phyloP scores from a whole-genome alignment of 2,113 vertebrate genomes.

The Alethe diademata region DNA sequence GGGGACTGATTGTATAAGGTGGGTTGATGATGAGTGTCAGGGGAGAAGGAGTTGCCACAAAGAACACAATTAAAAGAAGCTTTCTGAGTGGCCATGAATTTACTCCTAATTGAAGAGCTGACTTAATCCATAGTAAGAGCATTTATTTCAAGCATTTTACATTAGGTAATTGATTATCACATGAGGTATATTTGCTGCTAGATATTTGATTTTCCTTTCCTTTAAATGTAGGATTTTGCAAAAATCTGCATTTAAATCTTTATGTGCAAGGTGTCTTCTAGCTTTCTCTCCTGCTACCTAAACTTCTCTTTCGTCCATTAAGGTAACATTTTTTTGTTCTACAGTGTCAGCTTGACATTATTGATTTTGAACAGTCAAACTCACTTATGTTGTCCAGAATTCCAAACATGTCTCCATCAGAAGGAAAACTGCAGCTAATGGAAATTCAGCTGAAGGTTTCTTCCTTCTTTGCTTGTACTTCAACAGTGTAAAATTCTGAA shows the following conservation, averaged over 20 bases:
- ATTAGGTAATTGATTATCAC: slow-evolving; percentile 78
- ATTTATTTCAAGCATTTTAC: slow-evolving; percentile 75
- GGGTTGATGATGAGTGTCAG: slow-evolving; percentile 73
- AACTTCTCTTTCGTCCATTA: slow-evolving; percentile 66
- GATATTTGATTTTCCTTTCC: slow-evolving; percentile 44
- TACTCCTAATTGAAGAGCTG: slow-evolving; percentile 81
- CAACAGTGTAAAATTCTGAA: slow-evolving; percentile 12
- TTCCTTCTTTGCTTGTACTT: background rate
- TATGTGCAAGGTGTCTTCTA: slow-evolving; percentile 27
- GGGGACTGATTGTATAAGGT: slow-evolving; percentile 70
- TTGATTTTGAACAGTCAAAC: slow-evolving; percentile 80
- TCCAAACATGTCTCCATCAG: slow-evolving; percentile 75
- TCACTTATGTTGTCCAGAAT: slow-evolving; percentile 76
- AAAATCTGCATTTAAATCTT: slow-evolving; percentile 48
- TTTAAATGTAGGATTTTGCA: slow-evolving; percentile 65
- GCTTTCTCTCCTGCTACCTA: slow-evolving; percentile 22
- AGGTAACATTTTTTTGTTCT: slow-evolving; percentile 73
- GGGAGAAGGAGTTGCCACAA: slow-evolving; percentile 75
- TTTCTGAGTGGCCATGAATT: slow-evolving; percentile 73
- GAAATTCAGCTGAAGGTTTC: slow-evolving; percentile 67
- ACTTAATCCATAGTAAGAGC: slow-evolving; percentile 80
- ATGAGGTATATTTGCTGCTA: slow-evolving; percentile 50
- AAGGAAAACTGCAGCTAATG: slow-evolving; percentile 73
- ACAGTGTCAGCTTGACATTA: slow-evolving; percentile 76
- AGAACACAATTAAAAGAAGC: slow-evolving; percentile 79